These are phyloP conservation scores for Pogonocichla stellata DNA, from an alignment of 2,113 vertebrate species.

Conservation along the genomic window DNA sequence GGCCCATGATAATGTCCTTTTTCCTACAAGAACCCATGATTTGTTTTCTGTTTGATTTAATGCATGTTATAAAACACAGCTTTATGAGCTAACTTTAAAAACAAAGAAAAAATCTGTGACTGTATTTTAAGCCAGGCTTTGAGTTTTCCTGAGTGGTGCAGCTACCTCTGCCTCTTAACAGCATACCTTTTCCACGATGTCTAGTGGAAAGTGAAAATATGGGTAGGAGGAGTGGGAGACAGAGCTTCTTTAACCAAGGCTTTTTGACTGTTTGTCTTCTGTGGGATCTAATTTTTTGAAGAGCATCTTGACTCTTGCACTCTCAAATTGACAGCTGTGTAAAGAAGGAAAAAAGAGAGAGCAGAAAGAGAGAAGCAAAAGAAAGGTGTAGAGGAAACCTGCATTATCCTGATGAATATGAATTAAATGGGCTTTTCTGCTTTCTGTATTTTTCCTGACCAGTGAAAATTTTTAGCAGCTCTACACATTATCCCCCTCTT, in stretches of 20 bases:
- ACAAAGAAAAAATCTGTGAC: not conserved
- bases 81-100: not conserved
- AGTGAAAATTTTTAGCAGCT: not conserved
- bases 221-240: not conserved
- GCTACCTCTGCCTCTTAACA: not conserved
- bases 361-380: not conserved
- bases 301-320: not conserved
- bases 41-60: not conserved
- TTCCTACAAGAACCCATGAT: not conserved
- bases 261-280: not conserved
- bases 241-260: not conserved
- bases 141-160: not conserved
- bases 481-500: not conserved
- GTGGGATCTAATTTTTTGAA: not conserved
- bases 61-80: not conserved
- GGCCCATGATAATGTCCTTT: not conserved
- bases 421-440: not conserved
- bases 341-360: not conserved
- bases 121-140: not conserved
- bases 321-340: not conserved
- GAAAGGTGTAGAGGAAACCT: not conserved
- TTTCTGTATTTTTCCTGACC: not conserved
- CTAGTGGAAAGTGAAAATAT: not conserved
- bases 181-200: not conserved
- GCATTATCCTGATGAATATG: not conserved